Percentiles rank a stretch among this genome's conserved stretches.
These are phyloP conservation scores for Eolophus roseicapilla DNA, from an alignment of 2,113 vertebrate species.

Conservation along the genomic window DNA sequence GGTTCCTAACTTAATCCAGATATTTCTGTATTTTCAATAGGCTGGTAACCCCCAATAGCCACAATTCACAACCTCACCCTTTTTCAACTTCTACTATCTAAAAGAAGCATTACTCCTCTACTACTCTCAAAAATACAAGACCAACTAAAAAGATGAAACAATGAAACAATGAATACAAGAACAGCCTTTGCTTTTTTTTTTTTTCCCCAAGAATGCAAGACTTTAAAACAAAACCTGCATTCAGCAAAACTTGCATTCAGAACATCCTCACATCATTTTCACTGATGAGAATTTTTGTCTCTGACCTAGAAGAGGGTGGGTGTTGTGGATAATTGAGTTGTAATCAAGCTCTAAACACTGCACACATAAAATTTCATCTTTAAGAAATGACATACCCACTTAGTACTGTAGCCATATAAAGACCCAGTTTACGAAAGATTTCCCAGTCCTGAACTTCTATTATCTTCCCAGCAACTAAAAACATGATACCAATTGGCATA, in stretches of 20 bases:
- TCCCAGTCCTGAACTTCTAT: constrained; percentile 98
- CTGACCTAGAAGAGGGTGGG: background rate
- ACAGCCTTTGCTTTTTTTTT: background rate
- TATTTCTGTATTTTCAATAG: background rate
- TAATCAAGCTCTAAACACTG: background rate
- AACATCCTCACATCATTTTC: background rate
- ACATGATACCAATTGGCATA: constrained; percentile 95
- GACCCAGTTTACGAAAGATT: constrained; percentile 94
- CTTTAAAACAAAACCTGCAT: background rate
- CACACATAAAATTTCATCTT: background rate
- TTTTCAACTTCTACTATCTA: background rate
- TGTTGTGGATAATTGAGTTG: background rate
- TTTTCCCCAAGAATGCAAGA: background rate
- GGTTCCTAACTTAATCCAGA: background rate
- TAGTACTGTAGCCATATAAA: constrained; percentile 97
- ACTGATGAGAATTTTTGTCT: background rate
- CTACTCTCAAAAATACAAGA: background rate
- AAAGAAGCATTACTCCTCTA: background rate
- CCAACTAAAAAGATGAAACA: background rate
- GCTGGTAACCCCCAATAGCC: background rate
- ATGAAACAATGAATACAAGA: background rate
- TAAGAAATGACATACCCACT: constrained; percentile 83
- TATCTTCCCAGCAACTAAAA: constrained; percentile 97
- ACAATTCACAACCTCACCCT: background rate
- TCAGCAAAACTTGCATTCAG: background rate